A percentile compares a stretch with the other conserved stretches of the same genome.
Evolutionary conservation across 2,888 invertebrate genomes (phyloP).

Genomic region (Latrodectus elegans): DNA sequence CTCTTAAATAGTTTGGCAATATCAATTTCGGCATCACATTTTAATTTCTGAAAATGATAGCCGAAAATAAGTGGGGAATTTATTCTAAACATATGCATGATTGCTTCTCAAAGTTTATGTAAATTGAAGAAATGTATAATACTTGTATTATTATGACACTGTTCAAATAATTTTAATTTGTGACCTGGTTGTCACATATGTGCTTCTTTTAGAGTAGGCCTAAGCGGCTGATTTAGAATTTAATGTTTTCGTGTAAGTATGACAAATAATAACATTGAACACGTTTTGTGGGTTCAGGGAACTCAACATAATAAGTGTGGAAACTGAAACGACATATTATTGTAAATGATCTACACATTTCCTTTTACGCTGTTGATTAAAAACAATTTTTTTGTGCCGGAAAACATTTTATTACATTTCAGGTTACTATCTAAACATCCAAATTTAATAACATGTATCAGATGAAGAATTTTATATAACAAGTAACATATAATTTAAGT

Average conservation of each 20-base stretch:
- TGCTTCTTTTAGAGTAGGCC: slow-evolving; percentile 27
- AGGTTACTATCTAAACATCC: too few species aligned
- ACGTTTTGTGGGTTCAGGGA: background rate
- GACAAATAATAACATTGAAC: background rate
- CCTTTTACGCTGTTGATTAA: too few species aligned
- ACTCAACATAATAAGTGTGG: too few species aligned
- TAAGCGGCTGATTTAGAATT: slow-evolving; percentile 1
- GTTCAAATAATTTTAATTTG: background rate
- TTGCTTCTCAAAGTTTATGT: background rate
- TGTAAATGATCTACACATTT: too few species aligned
- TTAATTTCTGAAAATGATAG: slow-evolving; percentile 27
- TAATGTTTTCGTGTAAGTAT: background rate
- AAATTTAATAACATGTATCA: too few species aligned
- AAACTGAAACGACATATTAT: too few species aligned
- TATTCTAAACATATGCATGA: background rate
- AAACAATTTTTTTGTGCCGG: too few species aligned
- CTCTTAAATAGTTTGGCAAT: slow-evolving; percentile 7
- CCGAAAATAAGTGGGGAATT: background rate
- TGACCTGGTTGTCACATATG: background rate
- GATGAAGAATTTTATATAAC: too few species aligned
- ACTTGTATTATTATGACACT: too few species aligned
- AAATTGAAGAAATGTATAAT: too few species aligned
- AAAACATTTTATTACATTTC: too few species aligned
- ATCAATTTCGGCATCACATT: slow-evolving; percentile 52
- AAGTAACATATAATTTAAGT: too few species aligned